Evolutionary conservation across 2,797 vertebrate species (phyloP).

Genomic region (Calcarius lapponicus): DNA sequence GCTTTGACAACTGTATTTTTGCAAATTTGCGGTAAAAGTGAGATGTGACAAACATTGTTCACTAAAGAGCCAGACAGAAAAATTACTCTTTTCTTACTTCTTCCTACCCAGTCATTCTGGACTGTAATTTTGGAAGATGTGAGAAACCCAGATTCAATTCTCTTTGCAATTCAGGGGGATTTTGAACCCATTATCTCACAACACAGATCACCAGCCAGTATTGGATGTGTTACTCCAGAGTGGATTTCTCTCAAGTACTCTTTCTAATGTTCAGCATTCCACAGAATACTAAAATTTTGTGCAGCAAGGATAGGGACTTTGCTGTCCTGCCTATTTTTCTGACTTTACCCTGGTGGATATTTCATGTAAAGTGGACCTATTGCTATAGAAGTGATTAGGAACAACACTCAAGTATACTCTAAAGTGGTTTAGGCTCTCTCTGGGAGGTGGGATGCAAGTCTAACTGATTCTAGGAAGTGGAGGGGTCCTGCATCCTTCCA

Average conservation of each 20-base stretch:
- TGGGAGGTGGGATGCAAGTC: neutral
- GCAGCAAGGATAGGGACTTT: neutral
- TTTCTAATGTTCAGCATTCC: neutral
- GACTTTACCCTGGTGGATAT: neutral
- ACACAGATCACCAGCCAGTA: neutral
- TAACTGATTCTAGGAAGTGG: neutral
- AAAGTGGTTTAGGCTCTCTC: neutral
- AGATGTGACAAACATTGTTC: neutral
- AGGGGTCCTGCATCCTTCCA: neutral
- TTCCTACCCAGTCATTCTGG: neutral
- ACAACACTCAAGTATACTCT: neutral
- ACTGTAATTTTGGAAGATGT: neutral
- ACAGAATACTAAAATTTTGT: neutral
- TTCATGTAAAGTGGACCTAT: neutral
- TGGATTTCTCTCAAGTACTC: neutral
- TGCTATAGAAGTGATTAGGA: neutral
- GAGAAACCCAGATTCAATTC: neutral
- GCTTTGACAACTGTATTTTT: constrained; percentile 7
- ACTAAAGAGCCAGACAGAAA: neutral
- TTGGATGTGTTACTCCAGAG: neutral
- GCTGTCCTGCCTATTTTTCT: neutral
- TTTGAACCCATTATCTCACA: neutral
- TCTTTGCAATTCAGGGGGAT: neutral
- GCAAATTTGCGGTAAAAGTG: neutral
- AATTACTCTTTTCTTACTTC: neutral